Conservation (phyloP, 2,113 vertebrate genomes). For the Manacus vitellinus region DNA sequence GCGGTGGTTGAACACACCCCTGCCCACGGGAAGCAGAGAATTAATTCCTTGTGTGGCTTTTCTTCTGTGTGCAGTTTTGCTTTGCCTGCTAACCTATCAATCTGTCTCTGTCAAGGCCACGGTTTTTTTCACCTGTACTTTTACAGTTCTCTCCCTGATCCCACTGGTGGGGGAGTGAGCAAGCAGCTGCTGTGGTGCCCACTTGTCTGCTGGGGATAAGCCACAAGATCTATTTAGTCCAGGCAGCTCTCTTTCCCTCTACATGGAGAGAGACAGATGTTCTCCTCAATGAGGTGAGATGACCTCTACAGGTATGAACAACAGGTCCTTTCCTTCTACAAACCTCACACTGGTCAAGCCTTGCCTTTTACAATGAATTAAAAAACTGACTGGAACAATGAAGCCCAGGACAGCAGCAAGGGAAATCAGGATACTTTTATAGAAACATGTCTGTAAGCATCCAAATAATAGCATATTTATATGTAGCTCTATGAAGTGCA, state of each 20-base stretch:
- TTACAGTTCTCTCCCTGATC: background rate
- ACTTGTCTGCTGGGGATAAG: background rate
- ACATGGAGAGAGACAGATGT: accelerated
- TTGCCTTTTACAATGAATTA: background rate
- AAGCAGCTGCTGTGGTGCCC: background rate
- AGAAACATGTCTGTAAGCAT: background rate
- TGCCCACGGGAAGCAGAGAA: background rate
- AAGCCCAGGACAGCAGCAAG: background rate
- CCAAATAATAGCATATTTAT: background rate
- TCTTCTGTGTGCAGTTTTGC: background rate
- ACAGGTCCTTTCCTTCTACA: background rate
- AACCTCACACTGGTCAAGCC: background rate
- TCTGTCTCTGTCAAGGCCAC: too few species aligned
- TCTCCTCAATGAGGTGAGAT: background rate
- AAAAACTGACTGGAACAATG: background rate
- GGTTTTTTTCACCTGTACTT: background rate
- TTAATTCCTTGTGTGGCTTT: background rate
- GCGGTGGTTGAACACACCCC: background rate
- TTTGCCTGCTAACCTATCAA: background rate
- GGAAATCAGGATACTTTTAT: background rate
- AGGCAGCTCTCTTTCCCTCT: background rate
- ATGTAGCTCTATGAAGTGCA: background rate
- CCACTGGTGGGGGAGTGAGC: too few species aligned
- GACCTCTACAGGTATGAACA: background rate
- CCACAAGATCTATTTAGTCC: background rate